A percentile compares a stretch with the other conserved stretches of the same genome.
Evolutionary conservation across 2,888 invertebrate species (phyloP).

Genomic region (Pandemis heparana): DNA sequence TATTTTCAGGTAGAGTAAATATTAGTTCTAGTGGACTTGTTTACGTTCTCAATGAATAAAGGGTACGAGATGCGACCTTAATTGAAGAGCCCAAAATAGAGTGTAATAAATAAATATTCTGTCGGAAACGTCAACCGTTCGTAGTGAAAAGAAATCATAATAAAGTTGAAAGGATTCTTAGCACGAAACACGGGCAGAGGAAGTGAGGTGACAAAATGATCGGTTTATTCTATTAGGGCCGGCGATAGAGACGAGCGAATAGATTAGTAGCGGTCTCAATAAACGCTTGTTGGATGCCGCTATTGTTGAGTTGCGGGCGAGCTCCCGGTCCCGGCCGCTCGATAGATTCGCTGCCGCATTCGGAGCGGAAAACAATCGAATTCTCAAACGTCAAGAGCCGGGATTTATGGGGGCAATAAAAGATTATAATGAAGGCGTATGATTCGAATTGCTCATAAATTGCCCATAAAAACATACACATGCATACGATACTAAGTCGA

Average conservation of each 20-base stretch:
- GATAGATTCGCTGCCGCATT: background rate
- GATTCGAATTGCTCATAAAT: constrained; percentile 53
- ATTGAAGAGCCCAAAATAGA: constrained; percentile 33
- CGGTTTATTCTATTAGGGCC: constrained; percentile 36
- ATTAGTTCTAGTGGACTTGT: constrained; percentile 48
- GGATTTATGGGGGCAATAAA: constrained; percentile 49
- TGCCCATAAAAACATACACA: constrained; percentile 44
- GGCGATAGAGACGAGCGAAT: constrained; percentile 9
- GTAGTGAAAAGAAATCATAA: constrained; percentile 24
- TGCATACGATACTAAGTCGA: constrained; percentile 34
- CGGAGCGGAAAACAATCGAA: constrained; percentile 28
- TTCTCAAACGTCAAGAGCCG: constrained; percentile 41
- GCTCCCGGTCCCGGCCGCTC: background rate
- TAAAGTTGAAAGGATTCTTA: constrained; percentile 30
- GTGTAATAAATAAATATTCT: constrained; percentile 23
- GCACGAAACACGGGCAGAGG: constrained; percentile 2
- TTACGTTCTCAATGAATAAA: constrained; percentile 41
- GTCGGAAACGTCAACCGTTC: constrained; percentile 17
- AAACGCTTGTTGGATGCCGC: constrained; percentile 10
- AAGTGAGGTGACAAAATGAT: constrained; percentile 32
- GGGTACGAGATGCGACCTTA: constrained; percentile 32
- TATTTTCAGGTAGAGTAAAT: constrained; percentile 47
- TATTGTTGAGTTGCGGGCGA: constrained; percentile 5
- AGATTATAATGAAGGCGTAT: constrained; percentile 50
- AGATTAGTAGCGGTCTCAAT: constrained; percentile 31